Conservation (phyloP, 2,113 vertebrate species). For the Chaetodon auriga region DNA sequence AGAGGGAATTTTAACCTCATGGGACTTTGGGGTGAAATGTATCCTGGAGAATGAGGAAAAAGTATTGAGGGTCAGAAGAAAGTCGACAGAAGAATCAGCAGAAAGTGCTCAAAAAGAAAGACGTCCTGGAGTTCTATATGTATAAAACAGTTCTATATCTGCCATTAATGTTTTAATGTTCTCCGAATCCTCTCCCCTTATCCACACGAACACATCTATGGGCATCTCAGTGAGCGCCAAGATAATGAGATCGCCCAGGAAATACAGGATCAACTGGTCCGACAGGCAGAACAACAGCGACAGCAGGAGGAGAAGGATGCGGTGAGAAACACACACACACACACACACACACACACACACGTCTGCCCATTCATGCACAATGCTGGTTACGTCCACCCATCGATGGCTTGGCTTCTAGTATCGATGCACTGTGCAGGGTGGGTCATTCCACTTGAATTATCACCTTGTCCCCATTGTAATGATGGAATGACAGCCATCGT, state of each 20-base stretch:
- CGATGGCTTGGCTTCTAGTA: neutral
- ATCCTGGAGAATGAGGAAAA: neutral
- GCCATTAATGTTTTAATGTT: slow-evolving; percentile 10
- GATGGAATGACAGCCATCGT: neutral
- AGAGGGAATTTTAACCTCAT: neutral
- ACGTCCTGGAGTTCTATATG: too few relatives aligned
- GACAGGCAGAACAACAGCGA: slow-evolving; percentile 90
- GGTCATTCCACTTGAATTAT: neutral
- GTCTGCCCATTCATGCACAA: neutral
- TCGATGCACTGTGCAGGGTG: neutral
- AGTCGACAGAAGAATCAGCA: neutral
- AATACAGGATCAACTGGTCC: slow-evolving; percentile 94
- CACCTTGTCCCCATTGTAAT: neutral
- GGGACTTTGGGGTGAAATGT: neutral
- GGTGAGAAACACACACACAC: slow-evolving; percentile 77
- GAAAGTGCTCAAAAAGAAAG: too few relatives aligned
- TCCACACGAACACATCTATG: neutral
- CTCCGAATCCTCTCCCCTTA: neutral
- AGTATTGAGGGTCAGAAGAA: neutral
- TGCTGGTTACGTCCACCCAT: neutral
- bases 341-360: neutral
- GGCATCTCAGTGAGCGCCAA: slow-evolving; percentile 87
- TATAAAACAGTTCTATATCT: neutral
- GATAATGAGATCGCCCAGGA: slow-evolving; percentile 96
- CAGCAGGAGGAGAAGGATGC: slow-evolving; percentile 95